Evolutionary conservation across 2,797 vertebrate species (phyloP), one percentile per base, ranked within the genome.

Genomic region (Lates japonicus): DNA sequence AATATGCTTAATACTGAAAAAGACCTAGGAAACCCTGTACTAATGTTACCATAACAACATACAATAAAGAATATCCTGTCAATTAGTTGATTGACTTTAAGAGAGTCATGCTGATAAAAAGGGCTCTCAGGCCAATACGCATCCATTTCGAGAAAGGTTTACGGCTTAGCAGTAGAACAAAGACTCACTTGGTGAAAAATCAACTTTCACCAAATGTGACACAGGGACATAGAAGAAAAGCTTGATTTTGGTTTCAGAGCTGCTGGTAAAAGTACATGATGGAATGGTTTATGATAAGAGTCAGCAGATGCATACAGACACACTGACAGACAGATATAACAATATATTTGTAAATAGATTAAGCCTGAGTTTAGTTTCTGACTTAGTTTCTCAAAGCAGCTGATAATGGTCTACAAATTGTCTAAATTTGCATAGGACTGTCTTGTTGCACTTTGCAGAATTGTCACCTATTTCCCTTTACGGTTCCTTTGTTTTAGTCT

Each of bases 41-140:
- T 74, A 55, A 60, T 66, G 22, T 73, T 41, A 8, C 19, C 39
- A 25, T 70, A 41, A 69, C 17, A 19, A 11, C 5, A 1, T 0
- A 33, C 44, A 57, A 84, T n/a, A 60, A 57, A 25, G 37, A 74
- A 42, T 71, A 58, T 66, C 49, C 20, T 17, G 35, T 66, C 61
- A 66, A 51, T 68, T 52, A 74, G 68, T 12, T 59, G 46, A 70
- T 19, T 59, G 76, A 74, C 80, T 81, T 68, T 22, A 85, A 84
- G 69, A 85, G 77, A 85, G 76, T 68, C 31, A 46, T 41, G 48
- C 29, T 60, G 16, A 11, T 75, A 57, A 76, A 79, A 80, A 60
- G 58, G 78, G 70, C 58, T 73, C 59, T 33, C 13, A 29, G 64
- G 81, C 72, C 83, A 88, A 86, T 89, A 84, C 61, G 51, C 87